A percentile compares a stretch with the other conserved stretches of the same genome.
Conservation (phyloP, 2,888 invertebrate genomes). For the Lymantria monacha region DNA sequence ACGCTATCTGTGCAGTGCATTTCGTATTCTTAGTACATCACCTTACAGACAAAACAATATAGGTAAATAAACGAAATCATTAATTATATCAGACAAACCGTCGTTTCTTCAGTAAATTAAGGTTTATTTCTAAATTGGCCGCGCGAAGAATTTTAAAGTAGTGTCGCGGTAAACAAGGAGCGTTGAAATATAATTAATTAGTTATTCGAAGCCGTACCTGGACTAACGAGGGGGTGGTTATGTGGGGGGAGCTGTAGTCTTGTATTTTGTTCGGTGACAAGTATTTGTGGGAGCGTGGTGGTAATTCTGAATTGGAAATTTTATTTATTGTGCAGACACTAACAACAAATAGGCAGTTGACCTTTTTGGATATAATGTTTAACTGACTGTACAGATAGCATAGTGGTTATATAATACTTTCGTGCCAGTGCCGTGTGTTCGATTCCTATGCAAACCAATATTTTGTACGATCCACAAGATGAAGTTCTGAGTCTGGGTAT, state of each 20-base stretch:
- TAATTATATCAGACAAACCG: slow-evolving; percentile 19
- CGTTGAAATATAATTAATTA: slow-evolving; percentile 40
- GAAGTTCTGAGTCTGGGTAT: too few relatives aligned
- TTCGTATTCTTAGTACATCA: too few relatives aligned
- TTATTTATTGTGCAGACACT: not conserved
- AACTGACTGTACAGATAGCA: too few relatives aligned
- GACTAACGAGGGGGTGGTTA: slow-evolving; percentile 29
- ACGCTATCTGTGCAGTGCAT: too few relatives aligned
- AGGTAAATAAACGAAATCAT: not conserved
- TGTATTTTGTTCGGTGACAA: not conserved
- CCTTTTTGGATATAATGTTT: too few relatives aligned
- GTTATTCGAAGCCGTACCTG: slow-evolving; percentile 39
- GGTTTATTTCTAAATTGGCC: slow-evolving; percentile 26
- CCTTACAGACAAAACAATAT: not conserved
- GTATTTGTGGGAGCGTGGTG: not conserved
- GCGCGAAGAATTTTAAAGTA: slow-evolving; percentile 34
- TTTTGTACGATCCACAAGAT: too few relatives aligned
- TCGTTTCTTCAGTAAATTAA: slow-evolving; percentile 25
- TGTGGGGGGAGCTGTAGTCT: not conserved
- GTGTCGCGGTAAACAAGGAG: slow-evolving; percentile 26
- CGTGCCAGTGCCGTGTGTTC: too few relatives aligned
- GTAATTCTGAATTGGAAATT: not conserved
- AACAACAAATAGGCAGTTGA: too few relatives aligned
- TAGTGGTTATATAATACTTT: too few relatives aligned
- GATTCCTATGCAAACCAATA: too few relatives aligned